Evolutionary conservation across 1,140 invertebrate genomes (phyloP).

Genomic region (Holcopasites calliopsidis): DNA sequence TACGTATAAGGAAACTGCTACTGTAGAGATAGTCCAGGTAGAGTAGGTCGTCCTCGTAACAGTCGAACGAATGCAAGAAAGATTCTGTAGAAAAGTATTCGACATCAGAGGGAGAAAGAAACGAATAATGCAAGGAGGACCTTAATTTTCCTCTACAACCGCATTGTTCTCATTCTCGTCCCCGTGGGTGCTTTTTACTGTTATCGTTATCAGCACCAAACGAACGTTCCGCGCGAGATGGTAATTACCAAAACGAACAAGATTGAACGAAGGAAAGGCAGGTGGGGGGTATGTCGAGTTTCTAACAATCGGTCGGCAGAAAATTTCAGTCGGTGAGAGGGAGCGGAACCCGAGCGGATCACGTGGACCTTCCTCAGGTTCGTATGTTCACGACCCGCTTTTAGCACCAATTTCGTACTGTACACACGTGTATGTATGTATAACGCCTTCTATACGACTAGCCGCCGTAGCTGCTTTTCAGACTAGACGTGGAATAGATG

Average conservation of each 20-base stretch:
- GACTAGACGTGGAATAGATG: slow-evolving; percentile 43
- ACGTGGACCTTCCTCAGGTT: slow-evolving; percentile 55
- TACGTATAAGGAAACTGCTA: not conserved
- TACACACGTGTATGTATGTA: slow-evolving; percentile 23
- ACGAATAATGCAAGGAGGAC: too few relatives aligned
- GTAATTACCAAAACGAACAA: not conserved
- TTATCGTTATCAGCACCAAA: not conserved
- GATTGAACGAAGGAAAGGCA: not conserved
- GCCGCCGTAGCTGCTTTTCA: slow-evolving; percentile 50
- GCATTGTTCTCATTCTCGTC: not conserved
- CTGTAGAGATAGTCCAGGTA: slow-evolving; percentile 6
- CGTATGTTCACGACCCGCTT: slow-evolving; percentile 61
- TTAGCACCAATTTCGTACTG: slow-evolving; percentile 55
- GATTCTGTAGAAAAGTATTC: not conserved
- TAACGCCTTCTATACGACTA: slow-evolving; percentile 32
- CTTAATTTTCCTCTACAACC: too few relatives aligned
- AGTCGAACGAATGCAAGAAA: too few relatives aligned
- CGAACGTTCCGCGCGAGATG: not conserved
- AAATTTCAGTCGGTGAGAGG: slow-evolving; percentile 39
- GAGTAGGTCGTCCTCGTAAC: too few relatives aligned
- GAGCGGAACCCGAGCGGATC: slow-evolving; percentile 49
- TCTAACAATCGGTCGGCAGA: slow-evolving; percentile 45
- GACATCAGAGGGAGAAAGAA: not conserved
- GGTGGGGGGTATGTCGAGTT: slow-evolving; percentile 35
- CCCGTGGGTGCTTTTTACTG: not conserved